Evolutionary conservation across 2,797 vertebrate genomes (phyloP).

Genomic region (Danio kyathit): DNA sequence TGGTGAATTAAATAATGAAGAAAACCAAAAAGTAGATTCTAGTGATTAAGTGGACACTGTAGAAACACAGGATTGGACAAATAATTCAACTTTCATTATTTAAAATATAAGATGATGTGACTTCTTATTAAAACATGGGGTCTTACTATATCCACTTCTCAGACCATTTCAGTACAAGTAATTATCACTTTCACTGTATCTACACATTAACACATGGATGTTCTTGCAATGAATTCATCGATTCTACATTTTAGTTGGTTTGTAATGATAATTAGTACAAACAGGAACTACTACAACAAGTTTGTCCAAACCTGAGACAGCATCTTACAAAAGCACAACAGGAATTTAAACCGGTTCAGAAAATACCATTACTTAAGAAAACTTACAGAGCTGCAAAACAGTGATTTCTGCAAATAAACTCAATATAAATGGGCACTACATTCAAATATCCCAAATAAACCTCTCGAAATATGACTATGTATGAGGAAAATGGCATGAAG

Average conservation of each 20-base stretch:
- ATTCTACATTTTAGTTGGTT: background rate
- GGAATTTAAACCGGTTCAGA: background rate
- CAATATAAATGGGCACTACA: background rate
- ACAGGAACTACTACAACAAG: background rate
- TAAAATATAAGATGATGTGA: background rate
- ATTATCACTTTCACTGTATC: background rate
- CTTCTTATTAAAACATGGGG: background rate
- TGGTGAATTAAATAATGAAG: background rate
- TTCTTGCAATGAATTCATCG: background rate
- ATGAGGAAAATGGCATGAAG: no score
- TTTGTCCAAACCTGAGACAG: constrained; percentile 43
- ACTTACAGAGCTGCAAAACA: background rate
- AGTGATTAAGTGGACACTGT: constrained; percentile 35
- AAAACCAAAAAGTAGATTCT: background rate
- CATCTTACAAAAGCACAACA: constrained; percentile 18
- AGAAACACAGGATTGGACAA: constrained; percentile 42
- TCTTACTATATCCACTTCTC: background rate
- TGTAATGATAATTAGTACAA: background rate
- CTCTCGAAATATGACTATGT: background rate
- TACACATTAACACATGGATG: background rate
- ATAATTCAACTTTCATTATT: background rate
- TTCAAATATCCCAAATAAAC: constrained; percentile 6
- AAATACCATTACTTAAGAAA: constrained; percentile 5
- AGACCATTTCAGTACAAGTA: background rate
- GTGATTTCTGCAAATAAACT: background rate